Evolutionary conservation across 1,140 invertebrate genomes (phyloP).

Genomic region (Lordiphosa collinella): DNA sequence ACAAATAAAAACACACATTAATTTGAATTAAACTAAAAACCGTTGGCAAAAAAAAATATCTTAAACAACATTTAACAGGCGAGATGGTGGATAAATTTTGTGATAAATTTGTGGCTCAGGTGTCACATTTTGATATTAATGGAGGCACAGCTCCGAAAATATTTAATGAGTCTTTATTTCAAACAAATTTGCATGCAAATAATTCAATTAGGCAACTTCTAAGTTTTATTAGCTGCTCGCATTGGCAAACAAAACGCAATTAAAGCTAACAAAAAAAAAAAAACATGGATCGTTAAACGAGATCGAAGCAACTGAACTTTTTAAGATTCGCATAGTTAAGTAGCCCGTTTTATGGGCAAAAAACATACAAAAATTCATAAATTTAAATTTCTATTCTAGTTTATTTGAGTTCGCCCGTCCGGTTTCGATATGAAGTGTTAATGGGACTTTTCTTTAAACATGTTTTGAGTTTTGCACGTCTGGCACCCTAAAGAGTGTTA

Average conservation of each 20-base stretch:
- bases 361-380: conserved; percentile 43
- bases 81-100: conserved; percentile 23
- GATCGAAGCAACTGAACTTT: background rate
- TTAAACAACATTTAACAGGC: conserved; percentile 39
- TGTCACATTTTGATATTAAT: conserved; percentile 58
- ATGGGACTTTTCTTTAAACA: conserved; percentile 45
- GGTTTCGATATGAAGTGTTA: conserved; percentile 45
- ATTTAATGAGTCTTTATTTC: conserved; percentile 11
- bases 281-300: conserved; percentile 33
- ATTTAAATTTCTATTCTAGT: conserved; percentile 38
- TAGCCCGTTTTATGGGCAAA: conserved; percentile 43
- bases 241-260: conserved; percentile 50
- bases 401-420: conserved; percentile 3
- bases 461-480: too few species aligned
- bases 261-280: conserved; percentile 24
- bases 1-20: conserved; percentile 57
- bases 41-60: conserved; percentile 18
- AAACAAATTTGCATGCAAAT: conserved; percentile 66
- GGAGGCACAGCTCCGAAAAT: conserved; percentile 6
- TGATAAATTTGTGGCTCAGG: conserved; percentile 40
- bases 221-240: background rate
- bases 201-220: conserved; percentile 64
- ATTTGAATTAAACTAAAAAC: conserved; percentile 44
- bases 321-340: conserved; percentile 34
- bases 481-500: conserved; percentile 34